Conservation (phyloP, 1,140 invertebrate genomes). For the Scaptomyza graminum region DNA sequence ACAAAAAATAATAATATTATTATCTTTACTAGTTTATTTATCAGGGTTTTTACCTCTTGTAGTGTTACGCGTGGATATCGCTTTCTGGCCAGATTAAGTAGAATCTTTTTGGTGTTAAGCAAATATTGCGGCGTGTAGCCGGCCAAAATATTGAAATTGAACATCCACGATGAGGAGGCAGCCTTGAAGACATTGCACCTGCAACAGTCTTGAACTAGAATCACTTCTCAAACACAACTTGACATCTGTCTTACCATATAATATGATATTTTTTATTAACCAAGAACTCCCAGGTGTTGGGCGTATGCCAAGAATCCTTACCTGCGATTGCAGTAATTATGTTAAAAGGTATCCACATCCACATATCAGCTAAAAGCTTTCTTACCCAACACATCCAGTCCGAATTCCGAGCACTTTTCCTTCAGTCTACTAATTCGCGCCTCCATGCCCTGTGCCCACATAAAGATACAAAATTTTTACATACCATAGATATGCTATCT, state of each 20-base stretch:
- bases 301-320: constrained; percentile 88
- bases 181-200: constrained; percentile 94
- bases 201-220: not conserved
- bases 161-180: constrained; percentile 95
- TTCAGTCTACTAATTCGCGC: constrained; percentile 84
- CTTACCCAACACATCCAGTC: constrained; percentile 84
- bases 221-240: not conserved
- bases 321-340: constrained; percentile 74
- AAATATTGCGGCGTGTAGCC: constrained; percentile 91
- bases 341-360: not conserved
- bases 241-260: constrained; percentile 86
- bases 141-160: constrained; percentile 93
- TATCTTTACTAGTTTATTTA: constrained; percentile 83
- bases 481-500: not conserved
- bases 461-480: not conserved
- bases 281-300: constrained; percentile 93
- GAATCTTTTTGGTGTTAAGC: constrained; percentile 90
- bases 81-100: constrained; percentile 89
- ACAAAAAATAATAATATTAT: not conserved
- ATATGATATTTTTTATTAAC: constrained; percentile 91
- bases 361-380: not conserved
- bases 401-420: constrained; percentile 85
- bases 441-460: constrained; percentile 83
- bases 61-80: constrained; percentile 90
- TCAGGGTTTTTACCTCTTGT: constrained; percentile 84